Conservation (phyloP, 1,140 invertebrate genomes). For the Sinonovacula constricta region DNA sequence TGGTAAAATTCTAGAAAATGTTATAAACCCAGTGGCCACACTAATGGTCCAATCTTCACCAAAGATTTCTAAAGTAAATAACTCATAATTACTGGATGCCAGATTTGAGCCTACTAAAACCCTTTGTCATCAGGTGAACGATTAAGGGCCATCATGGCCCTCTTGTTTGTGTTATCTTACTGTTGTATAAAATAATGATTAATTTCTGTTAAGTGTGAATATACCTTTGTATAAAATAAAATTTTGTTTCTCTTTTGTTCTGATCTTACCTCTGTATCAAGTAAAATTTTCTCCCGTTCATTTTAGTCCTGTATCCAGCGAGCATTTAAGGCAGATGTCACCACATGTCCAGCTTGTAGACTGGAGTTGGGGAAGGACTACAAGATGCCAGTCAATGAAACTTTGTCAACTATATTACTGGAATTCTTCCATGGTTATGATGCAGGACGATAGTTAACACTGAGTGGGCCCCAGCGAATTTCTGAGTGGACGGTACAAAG, state of each 20-base stretch:
- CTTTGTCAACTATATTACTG: slow-evolving; percentile 80
- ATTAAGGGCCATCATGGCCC: too few species aligned
- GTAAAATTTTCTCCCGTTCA: slow-evolving; percentile 32
- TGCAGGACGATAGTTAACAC: slow-evolving; percentile 80
- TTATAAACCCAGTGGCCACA: too few species aligned
- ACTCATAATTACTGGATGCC: too few species aligned
- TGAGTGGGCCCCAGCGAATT: too few species aligned
- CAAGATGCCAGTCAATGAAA: slow-evolving; percentile 81
- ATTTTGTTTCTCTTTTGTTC: neutral
- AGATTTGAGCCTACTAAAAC: too few species aligned
- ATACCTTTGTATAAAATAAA: neutral
- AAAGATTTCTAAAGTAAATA: too few species aligned
- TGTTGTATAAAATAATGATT: neutral
- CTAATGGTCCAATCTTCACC: too few species aligned
- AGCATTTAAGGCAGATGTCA: slow-evolving; percentile 84
- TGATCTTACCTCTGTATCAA: too few species aligned
- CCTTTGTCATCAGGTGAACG: too few species aligned
- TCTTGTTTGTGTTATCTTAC: neutral
- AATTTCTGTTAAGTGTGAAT: slow-evolving; percentile 3
- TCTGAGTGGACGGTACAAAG: too few species aligned
- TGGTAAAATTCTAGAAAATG: too few species aligned
- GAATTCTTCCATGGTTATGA: slow-evolving; percentile 85
- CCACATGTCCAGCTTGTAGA: slow-evolving; percentile 86
- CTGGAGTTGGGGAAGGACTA: slow-evolving; percentile 82
- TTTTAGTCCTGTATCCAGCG: slow-evolving; percentile 83